Conservation (phyloP, 2,113 vertebrate species). For the Hymenochirus boettgeri region DNA sequence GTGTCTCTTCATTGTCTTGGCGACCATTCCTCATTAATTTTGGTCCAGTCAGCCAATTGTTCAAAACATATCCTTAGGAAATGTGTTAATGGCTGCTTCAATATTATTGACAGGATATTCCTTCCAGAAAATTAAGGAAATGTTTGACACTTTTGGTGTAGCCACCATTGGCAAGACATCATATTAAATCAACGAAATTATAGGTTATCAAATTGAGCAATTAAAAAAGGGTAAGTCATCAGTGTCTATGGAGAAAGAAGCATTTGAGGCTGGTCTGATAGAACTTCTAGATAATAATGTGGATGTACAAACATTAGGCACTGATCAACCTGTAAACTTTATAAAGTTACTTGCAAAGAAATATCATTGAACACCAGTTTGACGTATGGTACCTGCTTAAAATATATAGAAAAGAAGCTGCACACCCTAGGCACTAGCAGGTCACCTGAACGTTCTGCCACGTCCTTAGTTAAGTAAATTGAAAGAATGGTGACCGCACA, state of each 20-base stretch:
- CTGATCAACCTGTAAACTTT: not conserved
- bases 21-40: too few species aligned
- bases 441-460: too few species aligned
- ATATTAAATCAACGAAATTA: not conserved
- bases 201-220: not conserved
- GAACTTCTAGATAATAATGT: not conserved
- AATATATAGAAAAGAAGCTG: too few species aligned
- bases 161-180: not conserved
- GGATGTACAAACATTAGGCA: not conserved
- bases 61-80: not conserved
- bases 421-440: too few species aligned
- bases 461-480: too few species aligned
- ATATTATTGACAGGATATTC: not conserved
- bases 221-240: not conserved
- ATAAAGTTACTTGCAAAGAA: not conserved
- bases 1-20: too few species aligned
- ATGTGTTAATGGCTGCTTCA: not conserved
- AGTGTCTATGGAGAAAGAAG: not conserved
- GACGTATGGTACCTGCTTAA: not conserved
- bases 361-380: not conserved
- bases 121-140: not conserved
- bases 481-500: too few species aligned
- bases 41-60: not conserved
- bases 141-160: not conserved
- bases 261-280: not conserved